Evolutionary conservation across 2,797 vertebrate species (phyloP).

Genomic region (Liasis olivaceus): DNA sequence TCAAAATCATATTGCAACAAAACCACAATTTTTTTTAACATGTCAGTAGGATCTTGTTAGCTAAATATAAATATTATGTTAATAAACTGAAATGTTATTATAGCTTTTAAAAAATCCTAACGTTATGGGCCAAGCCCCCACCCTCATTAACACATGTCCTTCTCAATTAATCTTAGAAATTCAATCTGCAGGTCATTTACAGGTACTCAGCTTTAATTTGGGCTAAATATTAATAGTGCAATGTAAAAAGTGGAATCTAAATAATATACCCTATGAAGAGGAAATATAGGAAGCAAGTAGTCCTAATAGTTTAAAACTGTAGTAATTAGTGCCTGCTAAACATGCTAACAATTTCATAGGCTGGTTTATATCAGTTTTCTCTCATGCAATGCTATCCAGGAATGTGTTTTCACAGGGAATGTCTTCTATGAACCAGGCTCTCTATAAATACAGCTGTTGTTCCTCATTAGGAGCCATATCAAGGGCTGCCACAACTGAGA

Average conservation of each 20-base stretch:
- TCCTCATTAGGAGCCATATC: background rate
- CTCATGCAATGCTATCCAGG: background rate
- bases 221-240: constrained; percentile 13
- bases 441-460: background rate
- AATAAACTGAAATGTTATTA: constrained; percentile 44
- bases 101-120: background rate
- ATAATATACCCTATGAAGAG: background rate
- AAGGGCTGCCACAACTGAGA: background rate
- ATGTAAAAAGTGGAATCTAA: constrained; percentile 3
- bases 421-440: background rate
- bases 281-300: background rate
- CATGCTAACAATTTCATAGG: background rate
- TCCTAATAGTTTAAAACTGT: background rate
- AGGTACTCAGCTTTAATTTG: constrained; percentile 1
- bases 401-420: background rate
- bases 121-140: background rate
- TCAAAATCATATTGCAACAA: constrained; percentile 34
- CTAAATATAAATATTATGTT: constrained; percentile 44
- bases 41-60: constrained; percentile 39
- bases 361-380: background rate
- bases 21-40: constrained; percentile 42
- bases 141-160: background rate
- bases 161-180: background rate
- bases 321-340: constrained; percentile 5
- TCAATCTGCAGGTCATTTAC: constrained; percentile 28